Base-by-base conservation (phyloP, 1,140 invertebrate genomes). In the Drosophila leontia region DNA sequence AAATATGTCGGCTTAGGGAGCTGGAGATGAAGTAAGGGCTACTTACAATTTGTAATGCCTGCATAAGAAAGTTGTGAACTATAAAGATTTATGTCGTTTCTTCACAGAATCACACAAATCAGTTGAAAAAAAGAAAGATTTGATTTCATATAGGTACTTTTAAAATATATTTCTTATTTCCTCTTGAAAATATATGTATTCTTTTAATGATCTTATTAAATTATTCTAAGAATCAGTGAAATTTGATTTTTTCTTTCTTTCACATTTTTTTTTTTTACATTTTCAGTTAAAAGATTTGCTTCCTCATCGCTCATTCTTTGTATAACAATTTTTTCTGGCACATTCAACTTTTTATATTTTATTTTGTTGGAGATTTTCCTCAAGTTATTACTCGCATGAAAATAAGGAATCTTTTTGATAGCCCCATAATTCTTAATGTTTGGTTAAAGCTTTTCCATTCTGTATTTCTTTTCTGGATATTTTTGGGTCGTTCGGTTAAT, bases 1-100 rank as follows among this genome's bases (percentile, higher is more conserved):
- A 51, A 62, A 51, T 62, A 55, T 80, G 83, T 80, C 83, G 68
- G 60, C 60, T 76, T 63, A 59, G 55, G 55, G 56, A 50, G 58
- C 41, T 32, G 35, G 35, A 29, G 37, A 37, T 32, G 29, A 23
- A 50, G 60, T 60, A 50, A 35, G 62, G 45, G 41, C 62, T 48
- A 39, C 64, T 50, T 65, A 56, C 51, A 58, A 72, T 23, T 72
- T 72, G 69, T 71, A 72, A 35, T 69, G 5, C 12, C 39, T 23
- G 23, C 35, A 34, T 48, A 41, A 35, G 45, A 67, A 51, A 58
- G 42, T 71, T 58, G 29, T 57, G 44, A 51, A 48, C 45, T 51
- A 29, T 41, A 23, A 13, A 59, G 67, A 69, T 51, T 72, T 51
- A 72, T 70, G 63, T 29, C 11, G 7, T 60, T 34, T 29, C 3